These are phyloP conservation scores for Agonopterix subpropinquella DNA, from an alignment of 2,888 invertebrate genomes.

Conservation along the genomic window DNA sequence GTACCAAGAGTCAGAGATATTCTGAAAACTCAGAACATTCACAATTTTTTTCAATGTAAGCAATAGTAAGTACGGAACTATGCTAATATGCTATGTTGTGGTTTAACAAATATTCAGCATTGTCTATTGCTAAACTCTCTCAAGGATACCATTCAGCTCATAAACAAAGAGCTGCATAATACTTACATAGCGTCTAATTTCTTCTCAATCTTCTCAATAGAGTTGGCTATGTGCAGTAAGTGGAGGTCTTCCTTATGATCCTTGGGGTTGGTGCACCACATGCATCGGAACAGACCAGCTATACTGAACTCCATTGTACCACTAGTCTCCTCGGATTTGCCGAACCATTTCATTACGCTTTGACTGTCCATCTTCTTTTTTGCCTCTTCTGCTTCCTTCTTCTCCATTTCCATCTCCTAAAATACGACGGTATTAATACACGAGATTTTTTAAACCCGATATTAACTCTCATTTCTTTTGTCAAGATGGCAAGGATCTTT, in stretches of 20 bases:
- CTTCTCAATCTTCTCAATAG: conserved; percentile 85
- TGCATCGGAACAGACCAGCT: conserved; percentile 89
- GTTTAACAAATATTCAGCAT: too few relatives aligned
- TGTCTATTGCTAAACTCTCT: too few relatives aligned
- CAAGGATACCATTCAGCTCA: too few relatives aligned
- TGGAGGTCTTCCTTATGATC: conserved; percentile 90
- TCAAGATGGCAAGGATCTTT: too few relatives aligned
- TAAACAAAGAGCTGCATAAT: not conserved
- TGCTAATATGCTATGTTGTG: too few relatives aligned
- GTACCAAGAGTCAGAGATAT: too few relatives aligned
- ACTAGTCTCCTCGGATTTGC: conserved; percentile 83
- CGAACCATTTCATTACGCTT: conserved; percentile 84
- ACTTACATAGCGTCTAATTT: conserved; percentile 78
- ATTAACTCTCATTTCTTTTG: too few relatives aligned
- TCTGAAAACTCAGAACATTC: too few relatives aligned
- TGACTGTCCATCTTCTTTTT: conserved; percentile 88
- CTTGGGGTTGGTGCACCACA: conserved; percentile 92
- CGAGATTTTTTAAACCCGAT: too few relatives aligned
- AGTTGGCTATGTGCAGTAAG: conserved; percentile 86
- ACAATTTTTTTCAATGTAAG: too few relatives aligned
- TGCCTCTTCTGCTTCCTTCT: conserved; percentile 86
- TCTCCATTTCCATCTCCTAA: conserved; percentile 89
- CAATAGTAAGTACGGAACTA: too few relatives aligned
- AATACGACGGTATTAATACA: conserved; percentile 1
- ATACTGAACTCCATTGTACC: conserved; percentile 90